phyloP scores from a whole-genome alignment of 1,140 invertebrate genomes.

The Maniola jurtina region DNA sequence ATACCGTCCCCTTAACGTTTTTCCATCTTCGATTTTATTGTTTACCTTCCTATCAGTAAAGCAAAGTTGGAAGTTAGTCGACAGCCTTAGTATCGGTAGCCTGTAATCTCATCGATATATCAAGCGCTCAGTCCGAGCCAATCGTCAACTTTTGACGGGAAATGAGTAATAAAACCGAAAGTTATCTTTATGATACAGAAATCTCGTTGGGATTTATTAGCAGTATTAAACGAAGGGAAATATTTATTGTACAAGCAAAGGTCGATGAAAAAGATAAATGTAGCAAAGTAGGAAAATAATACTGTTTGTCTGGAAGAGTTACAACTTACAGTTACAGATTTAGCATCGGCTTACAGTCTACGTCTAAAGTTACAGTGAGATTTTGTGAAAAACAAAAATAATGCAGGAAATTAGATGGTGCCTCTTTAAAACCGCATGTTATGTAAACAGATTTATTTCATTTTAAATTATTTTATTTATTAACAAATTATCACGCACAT shows the following conservation, averaged over 20 bases:
- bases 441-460: too few relatives aligned
- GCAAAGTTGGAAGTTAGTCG: constrained; percentile 27
- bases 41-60: not conserved
- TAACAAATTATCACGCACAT: too few relatives aligned
- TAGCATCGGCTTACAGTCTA: too few relatives aligned
- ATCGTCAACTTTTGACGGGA: constrained; percentile 48
- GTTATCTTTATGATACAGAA: constrained; percentile 28
- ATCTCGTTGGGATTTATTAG: constrained; percentile 23
- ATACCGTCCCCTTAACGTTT: too few relatives aligned
- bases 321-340: too few relatives aligned
- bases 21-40: too few relatives aligned
- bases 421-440: too few relatives aligned
- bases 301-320: not conserved
- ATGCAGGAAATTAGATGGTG: too few relatives aligned
- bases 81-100: constrained; percentile 38
- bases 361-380: too few relatives aligned
- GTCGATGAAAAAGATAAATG: not conserved
- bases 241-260: constrained; percentile 26
- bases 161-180: constrained; percentile 48
- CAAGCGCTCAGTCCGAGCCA: constrained; percentile 46
- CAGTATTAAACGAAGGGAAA: constrained; percentile 16
- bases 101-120: constrained; percentile 68
- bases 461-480: too few relatives aligned
- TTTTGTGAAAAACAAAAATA: too few relatives aligned
- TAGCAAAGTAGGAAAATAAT: not conserved